Conservation (phyloP, 2,113 vertebrate genomes). For the Dendrocopos noguchii region DNA sequence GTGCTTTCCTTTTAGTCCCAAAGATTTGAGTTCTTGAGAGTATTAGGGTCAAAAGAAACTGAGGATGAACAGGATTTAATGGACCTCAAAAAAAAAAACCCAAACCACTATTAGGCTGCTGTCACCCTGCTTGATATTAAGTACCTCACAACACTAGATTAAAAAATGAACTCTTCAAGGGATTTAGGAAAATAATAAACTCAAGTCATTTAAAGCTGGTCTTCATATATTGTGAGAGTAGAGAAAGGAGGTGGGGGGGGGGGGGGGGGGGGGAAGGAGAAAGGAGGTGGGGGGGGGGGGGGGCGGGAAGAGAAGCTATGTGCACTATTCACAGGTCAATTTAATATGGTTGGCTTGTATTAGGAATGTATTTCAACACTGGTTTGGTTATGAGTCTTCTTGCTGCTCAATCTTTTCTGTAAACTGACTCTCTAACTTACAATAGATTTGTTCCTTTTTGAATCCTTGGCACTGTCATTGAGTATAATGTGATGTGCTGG, state of each 20-base stretch:
- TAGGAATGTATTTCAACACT: conserved; percentile 35
- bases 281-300: too few relatives aligned
- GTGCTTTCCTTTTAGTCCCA: background rate
- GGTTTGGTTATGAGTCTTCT: conserved; percentile 25
- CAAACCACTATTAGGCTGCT: background rate
- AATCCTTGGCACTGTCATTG: conserved; percentile 17
- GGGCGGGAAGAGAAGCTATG: background rate
- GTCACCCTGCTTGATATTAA: background rate
- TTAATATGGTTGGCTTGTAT: background rate
- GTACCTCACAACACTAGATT: background rate
- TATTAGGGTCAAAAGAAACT: background rate
- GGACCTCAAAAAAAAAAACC: background rate
- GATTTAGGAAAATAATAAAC: background rate
- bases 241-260: background rate
- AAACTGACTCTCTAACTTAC: conserved; percentile 36
- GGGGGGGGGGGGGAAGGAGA: too few relatives aligned
- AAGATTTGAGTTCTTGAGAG: background rate
- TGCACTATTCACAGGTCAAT: conserved; percentile 1
- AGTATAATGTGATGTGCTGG: conserved; percentile 32
- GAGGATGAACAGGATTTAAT: background rate
- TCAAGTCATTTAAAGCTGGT: background rate
- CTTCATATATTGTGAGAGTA: background rate
- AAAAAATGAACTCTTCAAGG: background rate
- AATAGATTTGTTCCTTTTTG: conserved; percentile 43
- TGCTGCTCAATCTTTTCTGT: conserved; percentile 42